Evolutionary conservation across 2,797 vertebrate genomes (phyloP).

Genomic region (Labeo calbasu): DNA sequence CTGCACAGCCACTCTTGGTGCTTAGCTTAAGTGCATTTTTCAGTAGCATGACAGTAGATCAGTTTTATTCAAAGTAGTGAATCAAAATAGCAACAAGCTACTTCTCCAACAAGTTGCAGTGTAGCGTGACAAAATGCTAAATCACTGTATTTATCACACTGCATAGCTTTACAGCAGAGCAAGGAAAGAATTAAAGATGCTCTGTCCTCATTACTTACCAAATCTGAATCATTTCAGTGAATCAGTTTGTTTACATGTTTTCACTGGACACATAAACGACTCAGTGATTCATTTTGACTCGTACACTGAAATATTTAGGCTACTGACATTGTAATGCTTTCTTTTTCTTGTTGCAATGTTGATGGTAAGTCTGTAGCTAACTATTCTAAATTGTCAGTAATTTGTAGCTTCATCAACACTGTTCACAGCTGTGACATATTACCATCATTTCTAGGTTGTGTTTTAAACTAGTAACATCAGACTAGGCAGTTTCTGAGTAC

Average conservation of each 20-base stretch:
- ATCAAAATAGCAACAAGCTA: not conserved
- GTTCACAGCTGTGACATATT: not conserved
- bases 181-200: not conserved
- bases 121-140: not conserved
- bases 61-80: not conserved
- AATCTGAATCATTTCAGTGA: not conserved
- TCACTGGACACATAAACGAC: not conserved
- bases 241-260: constrained; percentile 1
- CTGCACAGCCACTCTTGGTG: not conserved
- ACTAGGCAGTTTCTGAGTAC: not conserved
- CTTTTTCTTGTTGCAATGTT: not conserved
- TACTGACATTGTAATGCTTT: not conserved
- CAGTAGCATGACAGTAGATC: not conserved
- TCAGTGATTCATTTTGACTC: not conserved
- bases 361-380: not conserved
- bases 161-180: not conserved
- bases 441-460: not conserved
- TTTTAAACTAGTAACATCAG: not conserved
- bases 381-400: not conserved
- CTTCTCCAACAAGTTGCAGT: no score
- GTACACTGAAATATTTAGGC: not conserved
- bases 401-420: not conserved
- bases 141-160: not conserved
- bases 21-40: not conserved
- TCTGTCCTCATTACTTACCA: not conserved